These are phyloP conservation scores for Microplitis deprimator DNA, from an alignment of 2,888 invertebrate genomes.

Conservation along the genomic window DNA sequence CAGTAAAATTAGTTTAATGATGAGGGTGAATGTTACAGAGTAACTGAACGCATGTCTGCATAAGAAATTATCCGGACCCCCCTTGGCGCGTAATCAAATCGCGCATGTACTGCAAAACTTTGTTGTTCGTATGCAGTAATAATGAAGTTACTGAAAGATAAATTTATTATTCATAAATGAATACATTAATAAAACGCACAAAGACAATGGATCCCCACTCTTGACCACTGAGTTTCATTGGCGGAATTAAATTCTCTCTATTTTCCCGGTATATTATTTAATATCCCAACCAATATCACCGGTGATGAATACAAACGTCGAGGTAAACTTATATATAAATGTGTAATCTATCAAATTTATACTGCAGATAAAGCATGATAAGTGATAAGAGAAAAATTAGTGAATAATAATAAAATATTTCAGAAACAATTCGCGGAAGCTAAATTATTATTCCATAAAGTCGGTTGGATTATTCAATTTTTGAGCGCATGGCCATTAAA, in stretches of 20 bases:
- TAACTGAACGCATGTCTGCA: background rate
- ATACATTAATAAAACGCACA: background rate
- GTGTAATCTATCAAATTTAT: too few relatives aligned
- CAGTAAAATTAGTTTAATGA: too few relatives aligned
- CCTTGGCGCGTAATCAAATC: background rate
- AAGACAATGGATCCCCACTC: too few relatives aligned
- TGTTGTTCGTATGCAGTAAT: background rate
- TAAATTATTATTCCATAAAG: background rate
- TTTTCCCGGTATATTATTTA: background rate
- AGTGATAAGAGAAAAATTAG: too few relatives aligned
- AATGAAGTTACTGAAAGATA: background rate
- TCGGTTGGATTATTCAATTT: background rate
- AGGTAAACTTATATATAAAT: background rate
- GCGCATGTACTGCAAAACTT: background rate
- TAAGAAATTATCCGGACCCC: background rate
- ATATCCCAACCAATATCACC: background rate
- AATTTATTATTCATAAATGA: background rate
- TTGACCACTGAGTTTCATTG: too few relatives aligned
- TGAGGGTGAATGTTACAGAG: background rate
- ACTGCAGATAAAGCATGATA: too few relatives aligned
- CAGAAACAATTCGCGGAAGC: conserved; percentile 14
- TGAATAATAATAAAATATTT: background rate
- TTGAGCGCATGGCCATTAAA: conserved; percentile 29
- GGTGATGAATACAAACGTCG: background rate
- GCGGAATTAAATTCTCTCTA: background rate